Evolutionary conservation across 2,797 vertebrate genomes (phyloP), one percentile per base, ranked within the genome.

Genomic region (Nyctibius grandis): DNA sequence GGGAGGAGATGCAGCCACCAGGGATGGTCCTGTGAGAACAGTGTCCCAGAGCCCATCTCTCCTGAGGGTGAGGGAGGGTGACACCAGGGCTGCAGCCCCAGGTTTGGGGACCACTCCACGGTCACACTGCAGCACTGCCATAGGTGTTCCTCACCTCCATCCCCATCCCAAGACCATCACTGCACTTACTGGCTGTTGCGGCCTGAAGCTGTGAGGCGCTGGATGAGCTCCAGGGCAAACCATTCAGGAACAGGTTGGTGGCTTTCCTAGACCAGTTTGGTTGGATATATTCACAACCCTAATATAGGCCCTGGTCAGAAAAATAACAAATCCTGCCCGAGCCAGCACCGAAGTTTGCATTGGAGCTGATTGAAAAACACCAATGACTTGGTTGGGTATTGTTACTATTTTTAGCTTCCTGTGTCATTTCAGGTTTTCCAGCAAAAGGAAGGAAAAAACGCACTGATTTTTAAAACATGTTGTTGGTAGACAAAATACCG

Each of bases 391-490:
- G 45, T 84, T 91, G 61, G 45, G 65, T 80, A 84, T 93, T 86
- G 90, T 93, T 88, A n/a, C 69, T 94, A 75, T 90, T 91, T 94
- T 94, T 91, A 86, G 50, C 33, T 65, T 85, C 85, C 38, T 91
- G 45, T 95, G 82, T 88, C 45, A 81, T 88, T 95, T 94, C 88
- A 95, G 79, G 85, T 72, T 95, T 94, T 91, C 79, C 88, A 93
- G 61, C 1, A 12, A 85, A 94, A 91, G 31, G 73, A 83, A 73
- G 40, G 15, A 87, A 84, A 93, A 92, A 91, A 48, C 1, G 22
- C 64, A 74, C 61, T 86, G 72, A 75, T 81, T 92, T 95, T 80
- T 72, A 85, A 86, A 95, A 64, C 53, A 57, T 6, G 1, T 22
- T 60, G n/a, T 70, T 85, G 36, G 48, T 75, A 85, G 64, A 68